phyloP scores from a whole-genome alignment of 2,797 vertebrate species.

The Eupleurogrammus muticus region DNA sequence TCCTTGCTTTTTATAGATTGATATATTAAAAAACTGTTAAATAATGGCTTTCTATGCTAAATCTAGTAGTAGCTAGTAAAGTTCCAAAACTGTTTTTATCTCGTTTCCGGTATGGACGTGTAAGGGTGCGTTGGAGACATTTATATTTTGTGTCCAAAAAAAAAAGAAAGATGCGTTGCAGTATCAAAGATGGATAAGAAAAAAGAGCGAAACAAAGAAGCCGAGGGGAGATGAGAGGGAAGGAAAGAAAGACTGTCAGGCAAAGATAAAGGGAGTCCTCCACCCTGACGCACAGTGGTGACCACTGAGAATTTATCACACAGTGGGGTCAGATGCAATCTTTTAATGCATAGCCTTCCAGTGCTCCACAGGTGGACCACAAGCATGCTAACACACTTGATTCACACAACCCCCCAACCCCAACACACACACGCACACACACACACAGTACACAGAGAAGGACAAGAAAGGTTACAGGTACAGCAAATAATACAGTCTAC shows the following conservation, averaged over 20 bases:
- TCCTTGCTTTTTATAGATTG: too few relatives aligned
- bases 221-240: background rate
- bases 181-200: slow-evolving; percentile 1
- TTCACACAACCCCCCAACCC: too few relatives aligned
- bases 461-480: slow-evolving; percentile 50
- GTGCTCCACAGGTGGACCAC: slow-evolving; percentile 58
- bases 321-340: slow-evolving; percentile 70
- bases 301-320: slow-evolving; percentile 62
- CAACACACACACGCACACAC: background rate
- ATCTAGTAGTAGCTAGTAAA: too few relatives aligned
- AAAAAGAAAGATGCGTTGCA: background rate
- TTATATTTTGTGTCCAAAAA: background rate
- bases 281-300: slow-evolving; percentile 19
- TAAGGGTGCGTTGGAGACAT: background rate
- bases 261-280: slow-evolving; percentile 44
- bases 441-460: slow-evolving; percentile 20
- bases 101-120: too few relatives aligned
- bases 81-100: too few relatives aligned
- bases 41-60: too few relatives aligned
- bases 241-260: slow-evolving; percentile 39
- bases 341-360: slow-evolving; percentile 59
- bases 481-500: slow-evolving; percentile 33
- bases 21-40: too few relatives aligned
- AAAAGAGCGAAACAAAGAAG: background rate
- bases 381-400: background rate